phyloP scores from a whole-genome alignment of 2,888 invertebrate genomes.

The Euplexia lucipara region DNA sequence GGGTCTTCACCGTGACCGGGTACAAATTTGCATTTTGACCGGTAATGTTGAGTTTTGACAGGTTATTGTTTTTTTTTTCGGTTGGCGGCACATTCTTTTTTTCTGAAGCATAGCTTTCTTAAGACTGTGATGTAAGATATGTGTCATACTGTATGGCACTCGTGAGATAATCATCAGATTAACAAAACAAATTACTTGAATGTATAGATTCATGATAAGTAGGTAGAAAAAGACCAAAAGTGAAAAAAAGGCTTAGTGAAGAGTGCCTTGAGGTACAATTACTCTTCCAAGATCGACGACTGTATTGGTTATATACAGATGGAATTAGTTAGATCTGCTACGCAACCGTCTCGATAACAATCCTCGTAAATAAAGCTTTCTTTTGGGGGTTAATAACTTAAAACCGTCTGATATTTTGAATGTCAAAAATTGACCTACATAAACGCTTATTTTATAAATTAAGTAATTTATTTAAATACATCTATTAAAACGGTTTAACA shows the following conservation, averaged over 20 bases:
- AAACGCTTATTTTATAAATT: too few species aligned
- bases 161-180: not conserved
- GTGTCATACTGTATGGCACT: not conserved
- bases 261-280: too few species aligned
- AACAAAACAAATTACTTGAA: not conserved
- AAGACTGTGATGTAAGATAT: not conserved
- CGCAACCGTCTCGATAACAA: too few species aligned
- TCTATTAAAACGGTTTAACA: too few species aligned
- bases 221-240: not conserved
- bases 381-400: too few species aligned
- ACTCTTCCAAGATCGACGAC: too few species aligned
- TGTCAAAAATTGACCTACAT: too few species aligned
- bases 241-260: constrained; percentile 1
- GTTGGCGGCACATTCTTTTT: constrained; percentile 2
- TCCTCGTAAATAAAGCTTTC: too few species aligned
- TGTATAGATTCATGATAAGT: not conserved
- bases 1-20: constrained; percentile 64
- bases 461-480: too few species aligned
- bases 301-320: too few species aligned
- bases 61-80: constrained; percentile 31
- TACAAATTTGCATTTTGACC: constrained; percentile 41
- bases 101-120: not conserved
- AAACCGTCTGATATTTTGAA: too few species aligned
- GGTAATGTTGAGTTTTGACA: constrained; percentile 35
- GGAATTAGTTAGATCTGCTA: too few species aligned